Base-by-base conservation (phyloP, 2,113 vertebrate genomes). In the Bambusicola thoracicus region DNA sequence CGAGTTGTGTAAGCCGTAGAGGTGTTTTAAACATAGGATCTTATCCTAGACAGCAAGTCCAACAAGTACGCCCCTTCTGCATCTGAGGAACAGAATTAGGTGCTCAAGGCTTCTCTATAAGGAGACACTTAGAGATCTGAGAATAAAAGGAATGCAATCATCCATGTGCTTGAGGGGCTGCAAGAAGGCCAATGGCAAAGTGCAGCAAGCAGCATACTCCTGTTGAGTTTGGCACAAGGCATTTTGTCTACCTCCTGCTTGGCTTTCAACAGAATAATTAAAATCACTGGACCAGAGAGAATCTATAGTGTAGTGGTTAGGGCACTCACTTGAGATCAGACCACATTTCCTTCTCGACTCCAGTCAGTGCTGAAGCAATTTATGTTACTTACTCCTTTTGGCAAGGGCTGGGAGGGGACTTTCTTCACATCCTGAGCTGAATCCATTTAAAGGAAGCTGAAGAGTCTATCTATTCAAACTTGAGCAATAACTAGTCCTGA, bases 161-260 rank as follows among this genome's bases (percentile, higher is more conserved):
- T 9, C 8, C 0, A 0, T 9, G 17, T 36, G 7, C 20, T 70
- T 36, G 20, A 40, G 62, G 34, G 15, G 8, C 4, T 9, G 3
- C 6, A 63, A 90, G 43, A 8, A 44, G 0, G 0, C 8, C 32
- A 30, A 59, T 13, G 11, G 2, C 16, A 69, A 11, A 8, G 15
- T 8, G 17, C 8, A 79, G 25, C 38, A 46, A 82, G 30, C 16
- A 72, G 12, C 21, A 58, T n/a, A 32, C 34, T 78, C 29, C 34
- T 68, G 48, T 5, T 55, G 51, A 0, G 0, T 53, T 82, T 80
- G 46, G 21, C 29, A 40, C 3, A 2, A 20, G 30, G 9, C 4
- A 55, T 4, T 43, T 27, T 51, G 70, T 75, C 40, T 34, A 27
- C 30, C 18, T 69, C 30, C 27, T 16, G 43, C 16, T 49, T 36